Evolutionary conservation across 2,797 vertebrate species (phyloP), one percentile per base, ranked within the genome.

Genomic region (Enteromius fasciolatus): DNA sequence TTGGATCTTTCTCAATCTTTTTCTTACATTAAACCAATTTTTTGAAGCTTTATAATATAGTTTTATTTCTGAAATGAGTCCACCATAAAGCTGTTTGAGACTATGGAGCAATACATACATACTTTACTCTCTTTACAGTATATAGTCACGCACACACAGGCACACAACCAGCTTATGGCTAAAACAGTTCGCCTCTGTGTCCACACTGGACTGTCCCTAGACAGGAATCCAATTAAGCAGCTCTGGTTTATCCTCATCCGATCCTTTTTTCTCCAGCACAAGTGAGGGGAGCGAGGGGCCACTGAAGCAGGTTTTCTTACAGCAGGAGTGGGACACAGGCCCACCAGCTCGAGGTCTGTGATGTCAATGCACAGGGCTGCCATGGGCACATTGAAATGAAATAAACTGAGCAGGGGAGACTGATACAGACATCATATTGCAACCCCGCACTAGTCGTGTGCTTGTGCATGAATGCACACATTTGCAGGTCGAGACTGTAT

Each of bases 181-280:
- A 85, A 85, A 79, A 68, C 64, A 44, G 69, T 83, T 80, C 7
- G 52, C 52, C 66, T 78, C 17, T 74, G 81, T 69, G 75, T 76
- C 76, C 73, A 75, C 78, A 78, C 76, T 70, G 63, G 81, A 85
- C 68, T 25, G 54, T 86, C 77, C 82, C 86, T 81, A 83, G 80
- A 82, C 82, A 86, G 82, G 83, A 87, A 86, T 86, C 85, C 82
- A 89, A 85, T 89, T 89, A 85, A 86, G 78, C 80, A 82, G 85
- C 73, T 85, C 85, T 78, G 75, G 77, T 83, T 87, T 87, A 86
- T 87, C 84, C 88, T 84, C 76, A 4, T 70, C 80, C 68, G 73
- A 87, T 87, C 82, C 84, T 81, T 86, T 85, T 81, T 84, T 85
- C 70, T 74, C 70, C 63, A 57, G 66, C 76, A 84, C 48, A 76